Evolutionary conservation across 2,113 vertebrate genomes (phyloP), one percentile per base, ranked within the genome.

Genomic region (Seriola rivoliana): DNA sequence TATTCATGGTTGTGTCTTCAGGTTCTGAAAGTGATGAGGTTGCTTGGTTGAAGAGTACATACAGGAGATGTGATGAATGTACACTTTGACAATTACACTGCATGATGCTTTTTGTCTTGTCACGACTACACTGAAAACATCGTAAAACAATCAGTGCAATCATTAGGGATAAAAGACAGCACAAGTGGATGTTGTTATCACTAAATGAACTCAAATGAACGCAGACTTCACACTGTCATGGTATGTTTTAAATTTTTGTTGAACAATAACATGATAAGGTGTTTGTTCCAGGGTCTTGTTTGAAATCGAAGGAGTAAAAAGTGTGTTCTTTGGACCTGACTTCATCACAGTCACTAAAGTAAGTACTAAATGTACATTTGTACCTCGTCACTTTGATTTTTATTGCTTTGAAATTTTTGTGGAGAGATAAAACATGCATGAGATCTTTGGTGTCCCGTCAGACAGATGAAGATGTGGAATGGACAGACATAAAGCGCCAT

Each of bases 321-420:
- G 95, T 93, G 95, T 96, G 50, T 96, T 96, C 86, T 96, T 95
- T 86, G 96, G 96, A 14, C 95, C 95, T 2, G 95, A 96, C 88
- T 96, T 96, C 75, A 95, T 96, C 70, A 96, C 96, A 34, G 78
- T 96, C 69, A 96, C 95, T 10, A 96, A 96, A 95, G 96, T 96
- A 93, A 77, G 81, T 69, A 74, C 36, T 44, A 19, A 21, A 78
- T 79, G 14, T 40, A 23, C 34, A 64, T 11, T 32, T 46, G n/a
- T 32, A 19, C n/a, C 8, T 67, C 25, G n/a, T 81, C 46, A 32
- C 2, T 65, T 13, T 65, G 4, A 58, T 10, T 63, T 38, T 36
- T 25, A 4, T 38, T 78, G 4, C 4, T 13, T 12, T 72, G 3
- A 62, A 50, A 21, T 52, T 3, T 44, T 25, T 69, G 29, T 48